Evolutionary conservation across 2,113 vertebrate genomes (phyloP).

Genomic region (Lates calcarifer): DNA sequence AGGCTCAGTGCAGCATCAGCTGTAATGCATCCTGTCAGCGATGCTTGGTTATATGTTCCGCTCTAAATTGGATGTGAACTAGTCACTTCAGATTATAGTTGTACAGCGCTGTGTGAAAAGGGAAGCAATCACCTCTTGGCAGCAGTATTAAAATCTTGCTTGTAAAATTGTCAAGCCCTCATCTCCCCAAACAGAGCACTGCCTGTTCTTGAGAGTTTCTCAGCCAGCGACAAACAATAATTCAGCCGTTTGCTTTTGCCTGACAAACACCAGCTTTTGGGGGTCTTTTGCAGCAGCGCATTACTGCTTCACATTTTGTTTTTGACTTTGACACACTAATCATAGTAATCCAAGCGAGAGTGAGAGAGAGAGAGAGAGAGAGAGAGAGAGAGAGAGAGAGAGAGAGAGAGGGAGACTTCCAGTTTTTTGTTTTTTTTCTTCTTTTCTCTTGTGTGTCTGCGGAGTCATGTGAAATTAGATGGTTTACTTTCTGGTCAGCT

Average conservation of each 20-base stretch:
- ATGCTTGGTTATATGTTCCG: constrained; percentile 45
- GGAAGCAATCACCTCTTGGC: constrained; percentile 58
- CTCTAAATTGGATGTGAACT: constrained; percentile 64
- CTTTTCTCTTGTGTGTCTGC: neutral
- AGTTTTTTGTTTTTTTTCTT: neutral
- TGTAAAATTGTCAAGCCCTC: constrained; percentile 68
- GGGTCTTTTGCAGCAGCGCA: neutral
- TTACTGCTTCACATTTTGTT: constrained; percentile 36
- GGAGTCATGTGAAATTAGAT: constrained; percentile 1
- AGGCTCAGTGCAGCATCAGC: constrained; percentile 27
- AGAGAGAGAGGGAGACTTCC: constrained; percentile 33
- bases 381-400: too few relatives aligned
- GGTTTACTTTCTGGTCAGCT: constrained; percentile 27
- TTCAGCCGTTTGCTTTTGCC: constrained; percentile 31
- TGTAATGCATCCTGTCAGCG: constrained; percentile 64
- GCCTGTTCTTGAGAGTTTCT: constrained; percentile 32
- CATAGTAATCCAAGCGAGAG: constrained; percentile 1
- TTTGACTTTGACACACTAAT: neutral
- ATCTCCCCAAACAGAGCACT: constrained; percentile 47
- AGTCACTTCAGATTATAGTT: constrained; percentile 68
- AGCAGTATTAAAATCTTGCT: constrained; percentile 66
- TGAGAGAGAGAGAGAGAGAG: too few relatives aligned
- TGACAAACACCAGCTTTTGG: constrained; percentile 41
- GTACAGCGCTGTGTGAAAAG: constrained; percentile 53
- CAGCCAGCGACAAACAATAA: constrained; percentile 39